Evolutionary conservation across 1,140 invertebrate species (phyloP).

Genomic region (Mya arenaria): DNA sequence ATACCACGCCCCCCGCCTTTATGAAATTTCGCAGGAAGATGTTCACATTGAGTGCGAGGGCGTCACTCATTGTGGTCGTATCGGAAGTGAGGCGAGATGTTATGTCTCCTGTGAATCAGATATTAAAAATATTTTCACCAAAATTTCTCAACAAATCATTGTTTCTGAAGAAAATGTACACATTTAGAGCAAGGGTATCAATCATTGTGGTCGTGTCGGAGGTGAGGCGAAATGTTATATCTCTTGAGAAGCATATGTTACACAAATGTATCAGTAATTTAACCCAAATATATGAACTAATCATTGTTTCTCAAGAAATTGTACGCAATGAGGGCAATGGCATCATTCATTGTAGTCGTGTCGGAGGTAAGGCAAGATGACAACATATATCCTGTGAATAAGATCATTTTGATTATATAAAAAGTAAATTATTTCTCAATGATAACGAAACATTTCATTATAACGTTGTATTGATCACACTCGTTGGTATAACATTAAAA

Average conservation of each 20-base stretch:
- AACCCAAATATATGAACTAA: not conserved
- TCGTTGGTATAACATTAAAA: no score
- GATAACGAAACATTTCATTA: no score
- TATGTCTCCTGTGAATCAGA: constrained; percentile 67
- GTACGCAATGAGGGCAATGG: not conserved
- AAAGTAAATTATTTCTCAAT: no score
- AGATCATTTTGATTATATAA: no score
- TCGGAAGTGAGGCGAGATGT: constrained; percentile 72
- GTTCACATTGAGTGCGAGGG: constrained; percentile 68
- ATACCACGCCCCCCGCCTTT: constrained; percentile 72
- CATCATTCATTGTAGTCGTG: not conserved
- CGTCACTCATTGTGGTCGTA: constrained; percentile 72
- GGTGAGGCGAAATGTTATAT: not conserved
- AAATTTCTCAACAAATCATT: not conserved
- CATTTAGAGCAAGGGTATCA: not conserved
- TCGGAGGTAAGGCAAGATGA: not conserved
- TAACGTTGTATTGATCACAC: no score
- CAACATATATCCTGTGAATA: no score
- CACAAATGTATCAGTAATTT: not conserved
- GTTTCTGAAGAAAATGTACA: not conserved
- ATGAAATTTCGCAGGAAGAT: constrained; percentile 72
- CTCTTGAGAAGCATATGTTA: not conserved
- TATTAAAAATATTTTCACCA: no score
- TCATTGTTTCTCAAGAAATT: not conserved
- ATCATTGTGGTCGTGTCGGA: no score